These are phyloP conservation scores for Chionis minor DNA, from an alignment of 2,113 vertebrate genomes.

Conservation along the genomic window DNA sequence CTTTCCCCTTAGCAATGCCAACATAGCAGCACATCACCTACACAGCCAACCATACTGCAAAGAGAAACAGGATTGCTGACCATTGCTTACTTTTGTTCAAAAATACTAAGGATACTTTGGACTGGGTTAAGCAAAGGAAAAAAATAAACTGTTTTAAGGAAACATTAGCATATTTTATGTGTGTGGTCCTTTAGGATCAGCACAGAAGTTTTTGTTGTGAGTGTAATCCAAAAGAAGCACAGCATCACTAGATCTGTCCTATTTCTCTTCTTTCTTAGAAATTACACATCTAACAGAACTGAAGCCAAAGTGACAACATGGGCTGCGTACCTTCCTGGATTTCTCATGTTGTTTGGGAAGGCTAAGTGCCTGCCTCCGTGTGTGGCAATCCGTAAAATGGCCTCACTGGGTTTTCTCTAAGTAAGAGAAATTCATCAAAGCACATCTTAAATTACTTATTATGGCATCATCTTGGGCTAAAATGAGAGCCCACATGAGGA, in stretches of 20 bases:
- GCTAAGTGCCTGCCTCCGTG: background rate
- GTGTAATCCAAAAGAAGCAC: background rate
- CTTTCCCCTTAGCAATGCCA: background rate
- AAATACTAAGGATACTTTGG: background rate
- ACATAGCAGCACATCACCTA: background rate
- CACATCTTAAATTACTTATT: slow-evolving; percentile 69
- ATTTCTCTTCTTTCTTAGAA: background rate
- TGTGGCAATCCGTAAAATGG: slow-evolving; percentile 50
- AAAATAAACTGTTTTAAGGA: background rate
- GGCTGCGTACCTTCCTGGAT: slow-evolving; percentile 9
- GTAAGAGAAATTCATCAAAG: slow-evolving; percentile 50
- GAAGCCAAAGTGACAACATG: background rate
- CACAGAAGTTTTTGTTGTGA: background rate
- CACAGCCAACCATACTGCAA: background rate
- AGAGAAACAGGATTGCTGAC: background rate
- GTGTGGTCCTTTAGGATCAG: background rate
- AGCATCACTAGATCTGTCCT: background rate
- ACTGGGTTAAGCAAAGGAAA: background rate
- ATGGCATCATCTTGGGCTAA: slow-evolving; percentile 51
- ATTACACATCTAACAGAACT: background rate
- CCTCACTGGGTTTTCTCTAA: slow-evolving; percentile 30
- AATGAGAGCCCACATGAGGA: slow-evolving; percentile 36
- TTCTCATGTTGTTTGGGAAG: slow-evolving; percentile 32
- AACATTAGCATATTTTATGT: background rate
- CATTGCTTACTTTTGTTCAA: background rate